Evolutionary conservation across 1,140 invertebrate species (phyloP).

Genomic region (Hydropsyche tenuis): DNA sequence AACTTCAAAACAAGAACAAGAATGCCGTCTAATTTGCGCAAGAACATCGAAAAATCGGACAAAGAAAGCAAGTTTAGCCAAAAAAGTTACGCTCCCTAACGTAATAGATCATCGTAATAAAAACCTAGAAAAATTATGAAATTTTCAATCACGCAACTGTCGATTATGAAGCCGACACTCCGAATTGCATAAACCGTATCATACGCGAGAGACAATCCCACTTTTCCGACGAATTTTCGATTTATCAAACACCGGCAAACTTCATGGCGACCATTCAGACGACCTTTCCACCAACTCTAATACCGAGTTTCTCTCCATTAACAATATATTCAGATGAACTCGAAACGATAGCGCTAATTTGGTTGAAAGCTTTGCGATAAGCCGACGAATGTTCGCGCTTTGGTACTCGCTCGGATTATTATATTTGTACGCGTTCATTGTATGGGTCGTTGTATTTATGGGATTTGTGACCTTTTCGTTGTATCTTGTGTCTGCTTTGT

Average conservation of each 20-base stretch:
- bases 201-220: not conserved
- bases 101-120: conserved; percentile 7
- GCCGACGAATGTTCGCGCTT: not conserved
- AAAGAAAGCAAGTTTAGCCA: not conserved
- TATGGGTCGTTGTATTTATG: not conserved
- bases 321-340: conserved; percentile 5
- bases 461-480: not conserved
- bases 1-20: not conserved
- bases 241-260: too few relatives aligned
- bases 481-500: too few relatives aligned
- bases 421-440: not conserved
- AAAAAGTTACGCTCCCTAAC: not conserved
- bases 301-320: not conserved
- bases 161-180: not conserved
- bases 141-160: too few relatives aligned
- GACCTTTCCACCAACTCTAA: too few relatives aligned
- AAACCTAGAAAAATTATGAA: not conserved
- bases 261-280: too few relatives aligned
- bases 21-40: conserved; percentile 9
- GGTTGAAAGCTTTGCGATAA: conserved; percentile 17
- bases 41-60: not conserved
- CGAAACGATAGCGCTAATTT: conserved; percentile 14
- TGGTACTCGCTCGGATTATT: not conserved
- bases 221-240: too few relatives aligned
- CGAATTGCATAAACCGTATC: too few relatives aligned